A percentile compares a stretch with the other conserved stretches of the same genome.
These are phyloP conservation scores for Lithophane socia DNA, from an alignment of 2,888 invertebrate species.

Conservation along the genomic window DNA sequence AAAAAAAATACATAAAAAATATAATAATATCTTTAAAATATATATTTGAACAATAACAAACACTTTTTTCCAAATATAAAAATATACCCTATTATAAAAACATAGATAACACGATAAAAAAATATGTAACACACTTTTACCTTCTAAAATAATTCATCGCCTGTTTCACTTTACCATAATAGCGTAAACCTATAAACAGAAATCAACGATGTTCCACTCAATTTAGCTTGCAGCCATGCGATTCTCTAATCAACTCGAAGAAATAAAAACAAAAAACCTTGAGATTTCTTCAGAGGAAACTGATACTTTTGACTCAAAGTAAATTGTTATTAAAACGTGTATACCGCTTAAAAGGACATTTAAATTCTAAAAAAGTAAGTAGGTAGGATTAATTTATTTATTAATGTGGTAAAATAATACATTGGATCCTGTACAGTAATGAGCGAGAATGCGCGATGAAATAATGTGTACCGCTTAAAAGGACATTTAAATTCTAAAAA, in stretches of 20 bases:
- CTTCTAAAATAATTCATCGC: not conserved
- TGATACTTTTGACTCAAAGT: slow-evolving; percentile 9
- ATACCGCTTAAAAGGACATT: not conserved
- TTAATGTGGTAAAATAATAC: no score
- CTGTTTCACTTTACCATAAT: not conserved
- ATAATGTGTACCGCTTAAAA: no score
- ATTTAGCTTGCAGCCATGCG: slow-evolving; percentile 35
- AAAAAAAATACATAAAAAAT: no score
- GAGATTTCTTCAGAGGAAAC: not conserved
- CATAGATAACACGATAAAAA: not conserved
- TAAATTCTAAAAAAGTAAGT: not conserved
- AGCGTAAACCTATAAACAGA: slow-evolving; percentile 8
- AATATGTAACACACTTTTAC: not conserved
- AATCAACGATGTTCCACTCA: slow-evolving; percentile 28
- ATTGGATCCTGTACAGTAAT: no score
- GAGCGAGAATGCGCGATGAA: no score
- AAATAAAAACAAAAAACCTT: not conserved
- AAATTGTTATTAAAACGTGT: not conserved
- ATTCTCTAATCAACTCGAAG: slow-evolving; percentile 30
- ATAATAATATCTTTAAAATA: no score
- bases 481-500: no score
- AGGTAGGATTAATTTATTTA: no score
- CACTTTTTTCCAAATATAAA: no score
- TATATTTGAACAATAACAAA: not conserved
- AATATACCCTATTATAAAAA: no score